Evolutionary conservation across 2,888 invertebrate genomes (phyloP).

Genomic region (Cosmia trapezina): DNA sequence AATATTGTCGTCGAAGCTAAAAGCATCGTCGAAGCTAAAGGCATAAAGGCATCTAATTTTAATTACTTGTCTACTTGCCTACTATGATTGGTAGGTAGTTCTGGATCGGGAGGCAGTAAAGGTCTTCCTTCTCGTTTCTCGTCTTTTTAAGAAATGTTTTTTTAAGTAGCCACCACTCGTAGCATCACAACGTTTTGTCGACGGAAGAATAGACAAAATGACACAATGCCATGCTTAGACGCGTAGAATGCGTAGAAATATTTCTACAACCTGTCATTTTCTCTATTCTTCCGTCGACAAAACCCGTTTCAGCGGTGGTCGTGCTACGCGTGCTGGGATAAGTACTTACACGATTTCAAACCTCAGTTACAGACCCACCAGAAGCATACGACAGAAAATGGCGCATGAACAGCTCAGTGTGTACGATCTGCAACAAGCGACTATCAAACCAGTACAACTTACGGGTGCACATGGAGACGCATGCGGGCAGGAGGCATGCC

Average conservation of each 20-base stretch:
- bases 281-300: too few species aligned
- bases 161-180: not conserved
- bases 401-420: conserved; percentile 90
- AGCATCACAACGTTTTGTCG: too few species aligned
- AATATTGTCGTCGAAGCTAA: not conserved
- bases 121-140: not conserved
- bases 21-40: too few species aligned
- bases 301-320: too few species aligned
- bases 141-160: not conserved
- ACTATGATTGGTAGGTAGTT: too few species aligned
- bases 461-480: conserved; percentile 97
- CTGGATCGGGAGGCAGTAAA: not conserved
- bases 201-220: too few species aligned
- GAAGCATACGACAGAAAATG: conserved; percentile 82
- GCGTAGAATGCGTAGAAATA: too few species aligned
- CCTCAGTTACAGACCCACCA: conserved; percentile 72
- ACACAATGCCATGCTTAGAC: too few species aligned
- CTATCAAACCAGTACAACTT: conserved; percentile 97
- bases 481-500: conserved; percentile 96
- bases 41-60: too few species aligned
- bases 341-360: not conserved
- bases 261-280: too few species aligned
- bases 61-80: too few species aligned
- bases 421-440: conserved; percentile 96
- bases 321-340: too few species aligned